Base-by-base conservation (phyloP, 1,140 invertebrate species). In the Philaenus spumarius region DNA sequence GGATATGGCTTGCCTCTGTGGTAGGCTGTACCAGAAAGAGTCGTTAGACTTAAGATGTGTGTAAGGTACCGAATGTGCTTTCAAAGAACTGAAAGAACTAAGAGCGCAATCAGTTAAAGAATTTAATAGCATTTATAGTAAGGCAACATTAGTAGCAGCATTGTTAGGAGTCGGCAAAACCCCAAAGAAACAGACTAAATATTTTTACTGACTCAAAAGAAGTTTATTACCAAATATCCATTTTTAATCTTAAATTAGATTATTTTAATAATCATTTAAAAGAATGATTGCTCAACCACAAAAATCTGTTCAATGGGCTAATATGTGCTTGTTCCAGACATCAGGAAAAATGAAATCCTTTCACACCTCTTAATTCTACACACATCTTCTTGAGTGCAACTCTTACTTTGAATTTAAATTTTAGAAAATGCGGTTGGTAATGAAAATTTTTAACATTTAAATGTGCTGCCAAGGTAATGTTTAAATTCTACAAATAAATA, bases 271-370 rank as follows among this genome's bases (percentile, higher is more conserved):
- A 48, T 4, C 46, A 48, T 23, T 23, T 48, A 23, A 15, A 48
- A 22, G 46, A 48, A 48, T 4, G 46, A 48, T 48, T 48, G 9
- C 9, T 22, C 3, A 48, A 48, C 46, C 46, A 7, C 20, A 23
- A 48, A 15, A 3, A 22, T 3, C 12, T 48, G 12, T 48, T 48
- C 20, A 48, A 22, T 23, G 20, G 3, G 5, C 26, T 48, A n/a
- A n/a, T 48, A 48, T 48, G 46, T 48, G 46, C 19, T 15, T 48
- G 20, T 48, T 48, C 26, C 20, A 48, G 26, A 48, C 46, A 7
- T 48, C 46, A 9, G 46, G 26, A 15, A 22, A 15, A 48, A 5
- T 23, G 7, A 12, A 6, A 9, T 48, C 14, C 6, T 9, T 23
- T 6, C 4, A 23, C 9, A 11, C 26, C 9, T 4, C 19, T 19